phyloP scores from a whole-genome alignment of 1,140 invertebrate genomes.

The Trinorchestia longiramus region DNA sequence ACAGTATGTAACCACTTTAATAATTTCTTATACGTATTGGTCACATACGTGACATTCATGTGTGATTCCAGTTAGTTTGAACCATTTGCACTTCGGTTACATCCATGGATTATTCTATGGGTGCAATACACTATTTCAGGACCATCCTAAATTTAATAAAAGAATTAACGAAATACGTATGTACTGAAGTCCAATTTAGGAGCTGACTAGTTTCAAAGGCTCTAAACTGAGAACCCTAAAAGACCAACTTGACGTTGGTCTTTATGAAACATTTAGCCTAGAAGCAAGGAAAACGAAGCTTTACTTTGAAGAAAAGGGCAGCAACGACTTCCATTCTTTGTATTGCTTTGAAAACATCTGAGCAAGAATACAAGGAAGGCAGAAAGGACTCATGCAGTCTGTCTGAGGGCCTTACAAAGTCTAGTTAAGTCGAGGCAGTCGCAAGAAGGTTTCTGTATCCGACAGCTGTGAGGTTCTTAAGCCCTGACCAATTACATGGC shows the following conservation, averaged over 20 bases:
- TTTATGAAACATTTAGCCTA: not conserved
- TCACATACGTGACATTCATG: too few relatives aligned
- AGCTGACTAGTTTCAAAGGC: not conserved
- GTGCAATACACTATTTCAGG: not conserved
- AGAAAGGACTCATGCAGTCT: not conserved
- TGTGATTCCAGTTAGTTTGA: too few relatives aligned
- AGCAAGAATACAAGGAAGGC: not conserved
- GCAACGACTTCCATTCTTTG: not conserved
- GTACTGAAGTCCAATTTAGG: not conserved
- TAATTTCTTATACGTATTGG: too few relatives aligned
- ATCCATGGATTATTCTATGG: too few relatives aligned
- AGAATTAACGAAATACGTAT: not conserved
- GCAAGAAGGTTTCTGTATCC: slow-evolving; percentile 42
- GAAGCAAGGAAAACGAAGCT: not conserved
- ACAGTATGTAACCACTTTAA: too few relatives aligned
- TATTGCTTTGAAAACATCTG: slow-evolving; percentile 2
- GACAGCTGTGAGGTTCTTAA: slow-evolving; percentile 50
- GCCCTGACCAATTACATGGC: slow-evolving; percentile 49
- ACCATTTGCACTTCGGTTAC: too few relatives aligned
- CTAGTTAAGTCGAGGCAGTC: slow-evolving; percentile 27
- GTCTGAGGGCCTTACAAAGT: not conserved
- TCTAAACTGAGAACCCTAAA: not conserved
- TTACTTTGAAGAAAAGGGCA: not conserved
- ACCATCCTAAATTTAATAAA: not conserved
- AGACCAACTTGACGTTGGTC: not conserved